These are phyloP conservation scores for Montifringilla adamsi DNA, from an alignment of 2,113 vertebrate species.

Conservation along the genomic window DNA sequence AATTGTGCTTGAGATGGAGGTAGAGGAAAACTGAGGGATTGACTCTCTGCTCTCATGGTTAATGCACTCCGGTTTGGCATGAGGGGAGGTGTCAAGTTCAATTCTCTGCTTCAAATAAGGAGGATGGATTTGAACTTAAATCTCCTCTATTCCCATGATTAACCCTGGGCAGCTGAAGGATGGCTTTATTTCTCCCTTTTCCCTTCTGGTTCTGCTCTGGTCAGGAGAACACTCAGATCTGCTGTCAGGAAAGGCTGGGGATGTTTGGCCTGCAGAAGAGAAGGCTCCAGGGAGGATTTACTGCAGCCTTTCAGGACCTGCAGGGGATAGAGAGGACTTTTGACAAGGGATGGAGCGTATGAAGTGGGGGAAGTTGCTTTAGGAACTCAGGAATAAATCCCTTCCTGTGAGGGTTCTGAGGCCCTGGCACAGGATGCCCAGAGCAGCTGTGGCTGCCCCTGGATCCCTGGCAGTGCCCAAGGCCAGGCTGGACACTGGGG, in stretches of 20 bases:
- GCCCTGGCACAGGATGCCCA: neutral
- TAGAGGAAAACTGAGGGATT: neutral
- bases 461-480: neutral
- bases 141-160: neutral
- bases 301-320: neutral
- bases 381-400: neutral
- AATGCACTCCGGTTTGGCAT: neutral
- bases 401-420: neutral
- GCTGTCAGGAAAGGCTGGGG: neutral
- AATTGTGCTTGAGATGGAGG: neutral
- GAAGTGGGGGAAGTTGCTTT: neutral
- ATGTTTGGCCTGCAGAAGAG: neutral
- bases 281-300: neutral
- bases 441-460: neutral
- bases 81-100: constrained; percentile 37
- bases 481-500: neutral
- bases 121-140: constrained; percentile 32
- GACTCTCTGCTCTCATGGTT: constrained; percentile 3
- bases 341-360: no score
- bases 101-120: constrained; percentile 49
- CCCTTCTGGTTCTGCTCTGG: neutral
- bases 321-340: neutral
- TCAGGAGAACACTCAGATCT: neutral
- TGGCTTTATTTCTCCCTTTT: neutral
- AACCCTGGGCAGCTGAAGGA: neutral